Evolutionary conservation across 2,113 vertebrate species (phyloP), one percentile per base, ranked within the genome.

Genomic region (Saimiri boliviensis): DNA sequence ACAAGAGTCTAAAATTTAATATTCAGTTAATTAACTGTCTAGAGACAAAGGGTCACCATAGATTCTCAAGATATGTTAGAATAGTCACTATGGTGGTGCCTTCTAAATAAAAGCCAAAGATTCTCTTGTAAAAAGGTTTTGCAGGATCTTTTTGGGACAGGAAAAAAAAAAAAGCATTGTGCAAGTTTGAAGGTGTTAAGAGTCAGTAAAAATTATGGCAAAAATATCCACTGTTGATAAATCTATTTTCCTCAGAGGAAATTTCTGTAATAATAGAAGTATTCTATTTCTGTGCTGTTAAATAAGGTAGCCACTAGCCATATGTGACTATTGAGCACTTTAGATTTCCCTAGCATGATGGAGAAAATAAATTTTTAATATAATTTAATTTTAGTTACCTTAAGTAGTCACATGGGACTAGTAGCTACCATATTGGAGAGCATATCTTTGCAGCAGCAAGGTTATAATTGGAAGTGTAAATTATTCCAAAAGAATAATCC

Each of bases 401-500:
- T 81, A 94, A 63, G 83, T 66, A 84, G 63, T 56, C 23, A 77
- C 49, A 32, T 8, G 1, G 73, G 54, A 45, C 19, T 83, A 30
- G 30, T 89, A n/a, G 60, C 49, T 79, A 4, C 58, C 91, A 13
- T 66, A 27, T 63, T 45, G 27, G 54, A 77, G 10, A 85, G 40
- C 16, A 6, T 0, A 80, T 21, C 32, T 85, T 40, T 83, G 35
- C 7, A 54, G 19, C 60, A 1, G 12, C 42, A 25, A 89, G 71
- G 54, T 47, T 35, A 60, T 81, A 89, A 86, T 2, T 52, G 1
- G 3, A 82, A 81, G 42, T 91, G 0, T 74, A 47, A 86, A 68
- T 96, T 95, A 82, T 89, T 92, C 85, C 84, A 52, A 89, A 74
- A 89, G 37, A 25, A 83, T 80, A 37, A 84, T 13, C 83, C 12